Base-by-base conservation (phyloP, 1,140 invertebrate genomes). In the Bombus pyrosoma region DNA sequence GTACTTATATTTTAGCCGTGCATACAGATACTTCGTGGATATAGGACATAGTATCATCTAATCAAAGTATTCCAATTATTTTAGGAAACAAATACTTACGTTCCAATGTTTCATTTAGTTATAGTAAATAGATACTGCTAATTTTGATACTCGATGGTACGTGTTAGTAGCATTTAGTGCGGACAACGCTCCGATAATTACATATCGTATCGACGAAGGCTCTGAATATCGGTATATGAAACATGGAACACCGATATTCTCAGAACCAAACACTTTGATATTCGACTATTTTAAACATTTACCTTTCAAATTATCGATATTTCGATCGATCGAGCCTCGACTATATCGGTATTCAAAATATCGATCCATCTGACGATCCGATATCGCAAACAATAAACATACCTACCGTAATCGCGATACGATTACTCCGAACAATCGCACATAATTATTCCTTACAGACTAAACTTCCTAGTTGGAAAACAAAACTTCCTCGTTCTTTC, bases 1-100 rank as follows among this genome's bases (percentile, higher is more conserved):
- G 6, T 18, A 47, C 47, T 47, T 47, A 6, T 18, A 18, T 18
- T 0, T 47, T 53, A 53, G 47, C 47, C 5, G 8, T 22, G 47
- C 18, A 2, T 8, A n/a, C n/a, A 22, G 5, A 53, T 0, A 5
- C 47, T 47, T 18, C 1, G 0, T 32, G 1, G 0, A 64, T 64
- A 2, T 64, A 2, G 13, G n/a, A n/a, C n/a, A n/a, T n/a, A n/a
- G n/a, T 64, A 15, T 13, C 6, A 13, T 13, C 12, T 0, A 0
- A 47, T 18, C 47, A 47, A 47, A 22, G 18, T 22, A 22, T 53
- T 22, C 0, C 18, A 8, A 53, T 53, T 53, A 22, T 22, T 22
- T 53, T 18, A 22, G 5, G 18, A 47, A 47, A 47, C 0, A 47
- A 6, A 6, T 6, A 18, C 15, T 18, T 47, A 47, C 47, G 0